phyloP scores from a whole-genome alignment of 2,113 vertebrate genomes.

The Thryonomys swinderianus region DNA sequence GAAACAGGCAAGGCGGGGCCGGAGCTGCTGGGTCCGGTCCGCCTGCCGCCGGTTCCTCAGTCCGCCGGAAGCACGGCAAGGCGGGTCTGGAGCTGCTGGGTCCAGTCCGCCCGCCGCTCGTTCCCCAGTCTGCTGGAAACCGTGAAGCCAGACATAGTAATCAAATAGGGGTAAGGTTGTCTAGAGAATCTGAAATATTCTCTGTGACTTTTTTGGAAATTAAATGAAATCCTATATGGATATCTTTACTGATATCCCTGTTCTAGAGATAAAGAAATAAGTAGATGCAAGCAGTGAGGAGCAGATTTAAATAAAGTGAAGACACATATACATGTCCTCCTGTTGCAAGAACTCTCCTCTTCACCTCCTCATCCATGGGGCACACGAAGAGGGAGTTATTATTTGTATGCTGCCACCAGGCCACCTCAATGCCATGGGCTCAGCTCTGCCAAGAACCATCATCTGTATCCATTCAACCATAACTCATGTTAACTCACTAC shows the following conservation, averaged over 20 bases:
- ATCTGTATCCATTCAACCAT: background rate
- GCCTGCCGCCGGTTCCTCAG: too few relatives aligned
- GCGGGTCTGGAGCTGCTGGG: too few relatives aligned
- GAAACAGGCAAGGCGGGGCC: too few relatives aligned
- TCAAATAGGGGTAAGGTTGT: background rate
- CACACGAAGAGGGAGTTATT: background rate
- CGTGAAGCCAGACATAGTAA: slow-evolving; percentile 3
- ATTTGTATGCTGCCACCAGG: background rate
- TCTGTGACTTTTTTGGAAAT: background rate
- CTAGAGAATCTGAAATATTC: slow-evolving; percentile 47
- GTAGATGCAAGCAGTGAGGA: background rate
- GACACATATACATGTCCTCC: background rate
- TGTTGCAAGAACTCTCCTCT: background rate
- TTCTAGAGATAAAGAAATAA: background rate
- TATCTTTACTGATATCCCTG: background rate
- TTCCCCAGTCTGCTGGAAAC: too few relatives aligned
- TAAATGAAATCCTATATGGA: background rate
- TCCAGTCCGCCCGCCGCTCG: too few relatives aligned
- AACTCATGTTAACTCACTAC: background rate
- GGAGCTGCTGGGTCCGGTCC: too few relatives aligned
- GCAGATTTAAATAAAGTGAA: slow-evolving; percentile 1
- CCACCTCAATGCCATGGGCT: background rate
- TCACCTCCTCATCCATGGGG: background rate
- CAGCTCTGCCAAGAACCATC: background rate
- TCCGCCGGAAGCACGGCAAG: too few relatives aligned